These are phyloP conservation scores for Corbicula japonica DNA, from an alignment of 2,888 invertebrate species.

Conservation along the genomic window DNA sequence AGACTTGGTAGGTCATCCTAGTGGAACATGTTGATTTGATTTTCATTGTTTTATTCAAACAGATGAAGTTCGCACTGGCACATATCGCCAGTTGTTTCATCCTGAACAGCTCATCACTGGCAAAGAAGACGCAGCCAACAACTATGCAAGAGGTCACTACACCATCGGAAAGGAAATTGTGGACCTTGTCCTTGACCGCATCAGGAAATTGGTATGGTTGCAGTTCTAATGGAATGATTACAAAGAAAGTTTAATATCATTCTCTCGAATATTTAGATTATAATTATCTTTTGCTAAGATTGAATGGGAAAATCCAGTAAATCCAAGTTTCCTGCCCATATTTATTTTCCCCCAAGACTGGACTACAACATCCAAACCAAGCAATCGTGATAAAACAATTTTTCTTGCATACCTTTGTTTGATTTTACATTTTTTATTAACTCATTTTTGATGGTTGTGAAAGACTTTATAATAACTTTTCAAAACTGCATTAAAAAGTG, in stretches of 20 bases:
- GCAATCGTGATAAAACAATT: too few relatives aligned
- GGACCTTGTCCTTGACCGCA: slow-evolving; percentile 65
- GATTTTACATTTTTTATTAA: background rate
- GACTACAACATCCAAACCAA: background rate
- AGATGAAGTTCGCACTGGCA: slow-evolving; percentile 87
- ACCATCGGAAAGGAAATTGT: slow-evolving; percentile 71
- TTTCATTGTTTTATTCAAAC: background rate
- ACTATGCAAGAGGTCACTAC: slow-evolving; percentile 97
- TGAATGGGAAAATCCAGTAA: background rate
- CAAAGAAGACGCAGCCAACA: slow-evolving; percentile 99
- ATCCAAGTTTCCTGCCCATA: background rate
- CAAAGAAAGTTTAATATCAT: background rate
- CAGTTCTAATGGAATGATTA: background rate
- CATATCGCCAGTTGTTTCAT: slow-evolving; percentile 97
- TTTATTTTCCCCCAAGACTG: background rate
- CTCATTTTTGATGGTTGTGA: background rate
- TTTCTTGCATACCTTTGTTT: background rate
- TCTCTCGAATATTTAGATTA: background rate
- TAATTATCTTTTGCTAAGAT: background rate
- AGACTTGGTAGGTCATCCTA: background rate
- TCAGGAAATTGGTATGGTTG: slow-evolving; percentile 63
- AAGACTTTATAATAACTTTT: background rate
- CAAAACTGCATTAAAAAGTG: background rate
- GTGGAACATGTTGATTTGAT: background rate
- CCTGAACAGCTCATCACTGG: slow-evolving; percentile 97